phyloP scores from a whole-genome alignment of 1,140 invertebrate genomes.

The Bombus picipes region DNA sequence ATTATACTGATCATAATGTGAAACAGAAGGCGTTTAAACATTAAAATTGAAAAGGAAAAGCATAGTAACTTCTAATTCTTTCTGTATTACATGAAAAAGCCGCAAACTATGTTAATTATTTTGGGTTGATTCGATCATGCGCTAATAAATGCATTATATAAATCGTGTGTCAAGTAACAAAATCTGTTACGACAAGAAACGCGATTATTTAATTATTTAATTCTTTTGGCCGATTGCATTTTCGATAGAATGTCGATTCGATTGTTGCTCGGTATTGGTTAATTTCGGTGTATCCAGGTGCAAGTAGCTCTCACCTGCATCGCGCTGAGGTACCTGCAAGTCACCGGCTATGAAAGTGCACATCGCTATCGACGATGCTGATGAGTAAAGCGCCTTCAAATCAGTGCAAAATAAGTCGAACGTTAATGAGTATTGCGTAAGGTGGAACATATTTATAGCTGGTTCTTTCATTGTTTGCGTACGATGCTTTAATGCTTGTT shows the following conservation, averaged over 20 bases:
- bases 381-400: slow-evolving; percentile 52
- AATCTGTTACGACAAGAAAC: not conserved
- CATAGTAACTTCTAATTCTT: too few relatives aligned
- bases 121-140: not conserved
- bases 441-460: slow-evolving; percentile 11
- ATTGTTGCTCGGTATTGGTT: slow-evolving; percentile 40
- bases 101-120: not conserved
- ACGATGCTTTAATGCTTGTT: not conserved
- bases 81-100: too few relatives aligned
- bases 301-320: slow-evolving; percentile 66
- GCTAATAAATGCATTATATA: too few relatives aligned
- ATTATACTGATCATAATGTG: not conserved
- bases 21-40: not conserved
- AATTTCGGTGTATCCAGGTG: slow-evolving; percentile 64
- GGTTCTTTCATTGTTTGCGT: slow-evolving; percentile 20
- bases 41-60: too few relatives aligned
- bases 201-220: slow-evolving; percentile 53
- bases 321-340: slow-evolving; percentile 59
- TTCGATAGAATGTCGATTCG: slow-evolving; percentile 1
- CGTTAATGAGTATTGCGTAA: slow-evolving; percentile 37
- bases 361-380: slow-evolving; percentile 53
- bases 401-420: slow-evolving; percentile 52
- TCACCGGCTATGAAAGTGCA: slow-evolving; percentile 60
- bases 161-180: not conserved
- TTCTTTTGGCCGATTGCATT: slow-evolving; percentile 26